Evolutionary conservation across 1,140 invertebrate genomes (phyloP), one percentile per base, ranked within the genome.

Genomic region (Papilio polytes): DNA sequence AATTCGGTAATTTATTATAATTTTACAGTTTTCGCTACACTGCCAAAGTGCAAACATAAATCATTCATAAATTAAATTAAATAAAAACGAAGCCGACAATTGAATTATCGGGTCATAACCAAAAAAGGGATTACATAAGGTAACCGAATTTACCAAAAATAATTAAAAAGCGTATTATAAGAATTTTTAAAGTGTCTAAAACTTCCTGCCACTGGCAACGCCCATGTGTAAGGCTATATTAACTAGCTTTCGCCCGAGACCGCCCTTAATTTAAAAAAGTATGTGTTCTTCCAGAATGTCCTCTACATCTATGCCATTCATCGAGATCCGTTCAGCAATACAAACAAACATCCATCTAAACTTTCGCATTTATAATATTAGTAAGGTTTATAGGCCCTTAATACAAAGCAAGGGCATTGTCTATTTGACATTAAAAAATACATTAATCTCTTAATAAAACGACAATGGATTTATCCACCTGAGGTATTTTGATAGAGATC

Each of bases 1-100:
- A 70, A 70, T 70, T 70, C 26, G 26, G 6, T 70, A 70, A 70
- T 70, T 70, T 70, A 70, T 70, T 70, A 31, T 31, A 31, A 26
- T 70, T 70, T 70, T 70, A 70, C 26, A 70, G 63, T 31, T 31
- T 7, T 31, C 22, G 63, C 3, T 31, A 15, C 63, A 70, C 26
- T 1, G 63, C 63, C 63, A 31, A 31, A 70, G 63, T 70, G 63
- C 63, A 31, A 4, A 13, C 63, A 70, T 70, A 70, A 70, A 70
- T 70, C 63, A 70, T 15, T 70, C 13, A 70, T 31, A 31, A 70
- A 31, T 31, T 31, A 36, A 70, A 36, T 31, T 15, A 31, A 31
- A 70, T 15, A 31, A 70, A 70, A 2, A 26, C 9, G 22, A 63
- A 26, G 22, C 20, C 63, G 12, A 70, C 63, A 70, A 70, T 70